Conservation (phyloP, 2,797 vertebrate genomes). For the Crenuchus spilurus region DNA sequence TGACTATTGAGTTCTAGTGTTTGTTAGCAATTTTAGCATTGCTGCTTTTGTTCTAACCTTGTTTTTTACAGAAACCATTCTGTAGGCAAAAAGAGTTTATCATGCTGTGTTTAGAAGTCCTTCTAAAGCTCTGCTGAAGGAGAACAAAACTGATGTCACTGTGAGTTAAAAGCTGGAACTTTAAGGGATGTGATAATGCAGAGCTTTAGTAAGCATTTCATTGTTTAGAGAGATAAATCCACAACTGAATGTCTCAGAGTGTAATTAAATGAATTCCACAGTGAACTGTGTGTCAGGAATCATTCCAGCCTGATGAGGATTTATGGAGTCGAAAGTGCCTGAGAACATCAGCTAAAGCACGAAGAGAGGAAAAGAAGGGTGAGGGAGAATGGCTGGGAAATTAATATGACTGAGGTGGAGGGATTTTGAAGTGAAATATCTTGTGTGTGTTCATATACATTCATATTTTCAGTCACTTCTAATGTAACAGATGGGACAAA, state of each 20-base stretch:
- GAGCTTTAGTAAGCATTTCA: neutral
- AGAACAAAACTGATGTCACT: neutral
- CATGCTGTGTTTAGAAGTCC: neutral
- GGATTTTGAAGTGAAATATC: neutral
- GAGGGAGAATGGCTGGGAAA: neutral
- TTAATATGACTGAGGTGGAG: neutral
- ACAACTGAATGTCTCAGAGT: neutral
- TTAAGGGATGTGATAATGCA: neutral
- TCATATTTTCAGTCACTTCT: neutral
- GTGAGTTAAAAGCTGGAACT: neutral
- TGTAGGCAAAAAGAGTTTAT: neutral
- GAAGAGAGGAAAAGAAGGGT: neutral
- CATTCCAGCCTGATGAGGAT: constrained; percentile 30
- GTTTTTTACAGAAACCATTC: neutral
- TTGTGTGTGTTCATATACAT: neutral
- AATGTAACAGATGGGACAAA: neutral
- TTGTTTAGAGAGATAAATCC: constrained; percentile 18
- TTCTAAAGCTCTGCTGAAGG: neutral
- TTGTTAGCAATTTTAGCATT: too few relatives aligned
- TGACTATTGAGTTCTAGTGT: too few relatives aligned
- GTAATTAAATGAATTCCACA: constrained; percentile 23
- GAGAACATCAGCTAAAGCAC: neutral
- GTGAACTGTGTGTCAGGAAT: constrained; percentile 5
- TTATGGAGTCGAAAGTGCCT: constrained; percentile 19
- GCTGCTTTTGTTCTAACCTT: neutral